These are phyloP conservation scores for Sesia apiformis DNA, from an alignment of 2,888 invertebrate species.

Conservation along the genomic window DNA sequence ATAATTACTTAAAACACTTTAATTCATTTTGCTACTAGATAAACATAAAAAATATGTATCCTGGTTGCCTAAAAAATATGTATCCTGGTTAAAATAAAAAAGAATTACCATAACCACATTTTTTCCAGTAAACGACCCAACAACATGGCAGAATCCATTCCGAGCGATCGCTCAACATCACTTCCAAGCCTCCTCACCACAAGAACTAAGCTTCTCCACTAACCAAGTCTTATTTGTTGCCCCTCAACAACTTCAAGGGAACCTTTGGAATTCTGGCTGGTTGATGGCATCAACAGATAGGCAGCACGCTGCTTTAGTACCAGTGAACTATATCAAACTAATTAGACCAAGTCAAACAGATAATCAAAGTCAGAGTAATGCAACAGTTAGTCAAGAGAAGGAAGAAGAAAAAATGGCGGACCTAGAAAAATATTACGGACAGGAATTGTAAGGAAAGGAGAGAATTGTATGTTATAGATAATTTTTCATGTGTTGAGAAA, in stretches of 20 bases:
- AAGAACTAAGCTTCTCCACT: constrained; percentile 84
- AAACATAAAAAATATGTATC: no score
- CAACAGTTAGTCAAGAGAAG: constrained; percentile 4
- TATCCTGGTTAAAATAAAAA: no score
- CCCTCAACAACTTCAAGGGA: constrained; percentile 86
- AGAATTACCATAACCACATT: not conserved
- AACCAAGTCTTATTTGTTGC: constrained; percentile 88
- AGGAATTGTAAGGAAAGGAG: constrained; percentile 19
- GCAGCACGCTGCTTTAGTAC: constrained; percentile 76
- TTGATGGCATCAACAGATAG: constrained; percentile 76
- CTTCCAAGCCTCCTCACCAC: constrained; percentile 80
- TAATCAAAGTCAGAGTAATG: not conserved
- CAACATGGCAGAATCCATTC: constrained; percentile 80
- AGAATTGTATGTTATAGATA: no score
- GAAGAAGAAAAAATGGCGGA: constrained; percentile 12
- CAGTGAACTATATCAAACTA: constrained; percentile 75
- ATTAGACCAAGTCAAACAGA: constrained; percentile 26
- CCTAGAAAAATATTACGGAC: constrained; percentile 24
- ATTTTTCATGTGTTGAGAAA: no score
- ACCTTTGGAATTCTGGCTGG: constrained; percentile 80
- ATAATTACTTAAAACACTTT: no score
- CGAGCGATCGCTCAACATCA: constrained; percentile 81
- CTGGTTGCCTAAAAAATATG: no score
- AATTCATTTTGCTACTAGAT: no score
- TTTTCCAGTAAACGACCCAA: constrained; percentile 76